phyloP scores from a whole-genome alignment of 1,140 invertebrate genomes.

The Danaus melanippus region DNA sequence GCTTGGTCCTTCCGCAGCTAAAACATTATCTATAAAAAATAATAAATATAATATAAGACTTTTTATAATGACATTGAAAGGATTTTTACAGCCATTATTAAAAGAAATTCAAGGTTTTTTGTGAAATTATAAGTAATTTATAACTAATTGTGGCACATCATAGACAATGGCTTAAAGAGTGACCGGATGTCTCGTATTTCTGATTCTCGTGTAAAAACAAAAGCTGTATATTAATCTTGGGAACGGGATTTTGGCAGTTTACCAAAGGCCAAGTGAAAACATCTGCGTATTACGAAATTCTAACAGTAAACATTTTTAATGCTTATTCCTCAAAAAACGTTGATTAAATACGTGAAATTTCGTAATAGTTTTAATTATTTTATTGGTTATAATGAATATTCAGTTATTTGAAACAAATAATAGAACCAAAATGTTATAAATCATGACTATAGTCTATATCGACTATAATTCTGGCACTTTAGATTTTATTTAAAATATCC shows the following conservation, averaged over 20 bases:
- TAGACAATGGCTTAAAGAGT: not conserved
- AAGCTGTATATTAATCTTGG: conserved; percentile 27
- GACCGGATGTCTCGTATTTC: conserved; percentile 20
- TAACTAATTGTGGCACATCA: too few species aligned
- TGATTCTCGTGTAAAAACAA: conserved; percentile 16
- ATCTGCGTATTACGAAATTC: conserved; percentile 27
- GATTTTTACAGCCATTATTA: too few species aligned
- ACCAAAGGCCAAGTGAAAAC: conserved; percentile 33
- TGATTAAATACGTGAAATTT: too few species aligned
- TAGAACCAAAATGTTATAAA: conserved; percentile 1
- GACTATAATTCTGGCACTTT: too few species aligned
- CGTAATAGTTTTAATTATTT: not conserved
- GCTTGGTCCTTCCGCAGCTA: too few species aligned
- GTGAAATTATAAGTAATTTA: too few species aligned
- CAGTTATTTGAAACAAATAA: not conserved
- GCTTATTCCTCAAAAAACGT: too few species aligned
- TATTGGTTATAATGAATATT: not conserved
- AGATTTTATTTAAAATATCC: too few species aligned
- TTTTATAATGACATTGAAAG: too few species aligned
- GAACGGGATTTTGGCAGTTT: conserved; percentile 32
- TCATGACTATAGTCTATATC: conserved; percentile 9
- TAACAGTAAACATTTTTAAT: conserved; percentile 11
- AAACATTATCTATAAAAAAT: too few species aligned
- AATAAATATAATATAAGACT: too few species aligned
- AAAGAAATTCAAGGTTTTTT: too few species aligned